phyloP scores from a whole-genome alignment of 2,797 vertebrate genomes.

The Gouania willdenowi region DNA sequence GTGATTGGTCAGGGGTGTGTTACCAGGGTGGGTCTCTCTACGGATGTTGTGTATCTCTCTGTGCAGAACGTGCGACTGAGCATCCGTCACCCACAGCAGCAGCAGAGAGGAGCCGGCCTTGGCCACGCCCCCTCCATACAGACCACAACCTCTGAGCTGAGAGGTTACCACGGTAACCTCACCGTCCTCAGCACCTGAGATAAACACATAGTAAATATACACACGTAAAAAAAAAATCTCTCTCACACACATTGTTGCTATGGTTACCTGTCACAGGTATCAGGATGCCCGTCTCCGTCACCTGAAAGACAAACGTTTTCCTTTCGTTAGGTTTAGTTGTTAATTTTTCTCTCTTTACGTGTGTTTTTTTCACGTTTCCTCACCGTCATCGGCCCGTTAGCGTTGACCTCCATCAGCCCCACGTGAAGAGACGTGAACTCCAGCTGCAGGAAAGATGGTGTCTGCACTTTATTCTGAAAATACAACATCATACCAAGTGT shows the following conservation, averaged over 20 bases:
- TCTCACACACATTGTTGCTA: no score
- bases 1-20: no score
- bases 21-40: slow-evolving; percentile 54
- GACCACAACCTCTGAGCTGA: slow-evolving; percentile 80
- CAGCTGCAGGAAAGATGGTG: slow-evolving; percentile 49
- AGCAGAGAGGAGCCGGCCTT: slow-evolving; percentile 68
- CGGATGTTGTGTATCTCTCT: slow-evolving; percentile 49
- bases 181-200: slow-evolving; percentile 12
- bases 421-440: slow-evolving; percentile 51
- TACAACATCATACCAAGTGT: no score
- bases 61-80: slow-evolving; percentile 80
- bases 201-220: no score
- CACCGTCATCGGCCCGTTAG: slow-evolving; percentile 57
- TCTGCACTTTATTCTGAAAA: no score
- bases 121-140: slow-evolving; percentile 77
- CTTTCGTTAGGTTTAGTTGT: no score
- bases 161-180: slow-evolving; percentile 79
- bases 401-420: slow-evolving; percentile 27
- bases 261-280: slow-evolving; percentile 60
- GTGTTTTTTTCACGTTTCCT: no score
- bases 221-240: no score
- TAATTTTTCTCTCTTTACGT: no score
- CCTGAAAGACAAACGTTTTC: slow-evolving; percentile 8
- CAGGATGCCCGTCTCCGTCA: slow-evolving; percentile 27
- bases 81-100: slow-evolving; percentile 83